Evolutionary conservation across 2,888 invertebrate species (phyloP).

Genomic region (Exephanes ischioxanthus): DNA sequence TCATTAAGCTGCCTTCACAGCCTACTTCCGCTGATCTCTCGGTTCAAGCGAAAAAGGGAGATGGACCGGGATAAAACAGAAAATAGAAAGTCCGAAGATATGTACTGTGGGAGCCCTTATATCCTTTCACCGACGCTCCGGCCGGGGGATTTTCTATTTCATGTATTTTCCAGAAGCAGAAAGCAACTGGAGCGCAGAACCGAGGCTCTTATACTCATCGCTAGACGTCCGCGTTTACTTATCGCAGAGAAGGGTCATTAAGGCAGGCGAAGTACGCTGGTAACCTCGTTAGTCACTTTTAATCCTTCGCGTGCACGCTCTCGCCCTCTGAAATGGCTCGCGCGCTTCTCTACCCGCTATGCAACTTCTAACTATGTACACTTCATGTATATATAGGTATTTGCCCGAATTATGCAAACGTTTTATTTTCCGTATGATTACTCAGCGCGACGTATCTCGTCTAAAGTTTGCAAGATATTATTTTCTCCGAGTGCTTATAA

Average conservation of each 20-base stretch:
- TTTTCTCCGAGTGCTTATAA: background rate
- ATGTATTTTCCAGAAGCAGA: conserved; percentile 46
- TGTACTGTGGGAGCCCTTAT: conserved; percentile 10
- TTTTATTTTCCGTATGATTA: conserved; percentile 42
- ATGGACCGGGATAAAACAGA: conserved; percentile 32
- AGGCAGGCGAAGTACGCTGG: conserved; percentile 59
- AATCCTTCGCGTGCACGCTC: conserved; percentile 58
- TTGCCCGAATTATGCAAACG: conserved; percentile 36
- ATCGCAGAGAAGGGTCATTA: conserved; percentile 67
- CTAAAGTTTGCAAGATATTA: conserved; percentile 8
- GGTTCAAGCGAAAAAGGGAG: conserved; percentile 27
- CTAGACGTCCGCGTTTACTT: conserved; percentile 65
- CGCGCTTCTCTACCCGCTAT: background rate
- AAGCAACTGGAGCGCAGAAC: conserved; percentile 44
- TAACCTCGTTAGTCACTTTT: conserved; percentile 69
- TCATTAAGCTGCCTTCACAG: conserved; percentile 38
- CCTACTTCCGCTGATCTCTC: conserved; percentile 26
- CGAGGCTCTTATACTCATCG: conserved; percentile 53
- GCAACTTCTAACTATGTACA: background rate
- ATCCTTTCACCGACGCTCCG: conserved; percentile 5
- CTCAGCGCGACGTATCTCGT: background rate
- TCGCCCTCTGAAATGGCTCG: conserved; percentile 54
- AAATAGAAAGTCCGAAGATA: conserved; percentile 50
- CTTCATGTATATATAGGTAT: conserved; percentile 21
- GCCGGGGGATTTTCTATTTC: conserved; percentile 8